A percentile compares a stretch with the other conserved stretches of the same genome.
These are phyloP conservation scores for Narcine bancroftii DNA, from an alignment of 2,113 vertebrate genomes.

Conservation along the genomic window DNA sequence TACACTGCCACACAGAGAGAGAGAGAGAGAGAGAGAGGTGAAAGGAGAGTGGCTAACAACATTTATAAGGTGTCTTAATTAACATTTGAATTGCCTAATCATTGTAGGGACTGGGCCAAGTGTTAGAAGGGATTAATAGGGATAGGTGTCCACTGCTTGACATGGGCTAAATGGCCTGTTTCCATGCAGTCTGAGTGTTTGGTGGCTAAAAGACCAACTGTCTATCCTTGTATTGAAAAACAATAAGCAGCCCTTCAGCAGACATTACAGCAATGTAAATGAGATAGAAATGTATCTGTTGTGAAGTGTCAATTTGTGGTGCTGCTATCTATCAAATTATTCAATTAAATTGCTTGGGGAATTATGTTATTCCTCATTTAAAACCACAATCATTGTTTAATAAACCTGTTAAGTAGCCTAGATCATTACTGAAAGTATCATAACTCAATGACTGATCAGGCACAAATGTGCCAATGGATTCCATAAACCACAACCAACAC, in stretches of 20 bases:
- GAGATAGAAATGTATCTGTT: neutral
- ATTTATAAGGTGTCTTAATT: too few species aligned
- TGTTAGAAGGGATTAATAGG: too few species aligned
- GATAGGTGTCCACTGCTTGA: too few species aligned
- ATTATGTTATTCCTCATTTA: neutral
- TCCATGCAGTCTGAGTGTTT: too few species aligned
- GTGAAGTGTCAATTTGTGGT: neutral
- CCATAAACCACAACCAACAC: neutral
- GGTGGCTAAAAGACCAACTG: neutral
- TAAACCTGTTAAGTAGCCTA: neutral
- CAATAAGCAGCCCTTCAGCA: neutral
- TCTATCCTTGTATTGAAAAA: neutral
- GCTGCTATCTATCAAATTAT: neutral
- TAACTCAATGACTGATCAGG: neutral
- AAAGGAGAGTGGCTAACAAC: too few species aligned
- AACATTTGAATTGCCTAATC: too few species aligned
- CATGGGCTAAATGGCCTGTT: too few species aligned
- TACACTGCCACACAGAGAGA: too few species aligned
- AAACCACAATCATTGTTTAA: neutral
- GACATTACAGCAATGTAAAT: neutral
- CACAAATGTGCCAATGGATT: neutral
- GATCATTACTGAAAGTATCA: neutral
- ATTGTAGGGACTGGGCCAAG: too few species aligned
- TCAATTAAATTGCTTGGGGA: neutral
- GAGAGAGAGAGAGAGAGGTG: too few species aligned